These are phyloP conservation scores for Hydractinia echinata DNA, from an alignment of 30 jellyfish, hydroid and myxozoan genomes.

Conservation along the genomic window DNA sequence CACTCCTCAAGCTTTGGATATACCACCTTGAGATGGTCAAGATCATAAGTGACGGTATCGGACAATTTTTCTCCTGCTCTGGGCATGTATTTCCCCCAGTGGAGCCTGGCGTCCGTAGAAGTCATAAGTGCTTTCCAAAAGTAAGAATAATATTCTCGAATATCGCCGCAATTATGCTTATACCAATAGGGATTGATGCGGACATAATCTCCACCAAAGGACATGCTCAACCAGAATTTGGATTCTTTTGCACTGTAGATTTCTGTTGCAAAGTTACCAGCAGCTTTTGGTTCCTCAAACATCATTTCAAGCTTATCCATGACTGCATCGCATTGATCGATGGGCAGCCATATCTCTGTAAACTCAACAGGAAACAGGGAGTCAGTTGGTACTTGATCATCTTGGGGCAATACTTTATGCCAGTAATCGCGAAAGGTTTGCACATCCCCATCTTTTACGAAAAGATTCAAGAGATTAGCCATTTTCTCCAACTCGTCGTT, in stretches of 20 bases:
- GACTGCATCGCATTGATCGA: slow-evolving; percentile 13
- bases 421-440: slow-evolving; percentile 5
- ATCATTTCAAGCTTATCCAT: background rate
- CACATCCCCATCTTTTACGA: background rate
- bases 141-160: background rate
- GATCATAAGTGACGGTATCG: background rate
- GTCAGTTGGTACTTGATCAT: slow-evolving; percentile 20
- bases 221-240: slow-evolving; percentile 12
- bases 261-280: slow-evolving; percentile 8
- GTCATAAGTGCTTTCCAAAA: slow-evolving; percentile 16
- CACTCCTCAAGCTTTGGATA: background rate
- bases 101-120: background rate
- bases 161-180: background rate
- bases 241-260: slow-evolving; percentile 22
- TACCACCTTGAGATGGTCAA: background rate
- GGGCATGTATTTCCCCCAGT: slow-evolving; percentile 22
- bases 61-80: background rate
- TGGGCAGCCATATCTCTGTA: slow-evolving; percentile 23
- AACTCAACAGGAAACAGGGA: background rate
- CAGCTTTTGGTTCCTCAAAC: slow-evolving; percentile 5
- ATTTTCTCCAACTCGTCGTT: background rate
- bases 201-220: background rate
- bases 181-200: slow-evolving; percentile 13
- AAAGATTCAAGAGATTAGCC: background rate
- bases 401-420: slow-evolving; percentile 3